A percentile compares a stretch with the other conserved stretches of the same genome.
These are phyloP conservation scores for Hydrotaea diabolus DNA, from an alignment of 2,888 invertebrate genomes.

Conservation along the genomic window DNA sequence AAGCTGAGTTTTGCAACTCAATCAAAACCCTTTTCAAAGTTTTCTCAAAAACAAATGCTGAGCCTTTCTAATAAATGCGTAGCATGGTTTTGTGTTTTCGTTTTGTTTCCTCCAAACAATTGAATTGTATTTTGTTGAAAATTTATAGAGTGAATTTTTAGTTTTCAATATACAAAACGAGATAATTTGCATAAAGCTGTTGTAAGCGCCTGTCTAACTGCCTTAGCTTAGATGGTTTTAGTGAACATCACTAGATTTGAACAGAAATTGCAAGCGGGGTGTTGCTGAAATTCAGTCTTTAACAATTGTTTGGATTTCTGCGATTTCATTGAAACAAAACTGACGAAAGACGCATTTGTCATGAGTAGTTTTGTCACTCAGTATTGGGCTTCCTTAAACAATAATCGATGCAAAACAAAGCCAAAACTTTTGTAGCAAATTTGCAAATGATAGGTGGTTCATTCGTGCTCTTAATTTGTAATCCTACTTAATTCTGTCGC, in stretches of 20 bases:
- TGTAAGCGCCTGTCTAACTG: not conserved
- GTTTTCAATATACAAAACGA: not conserved
- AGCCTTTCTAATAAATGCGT: conserved; percentile 60
- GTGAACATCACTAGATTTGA: not conserved
- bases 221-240: not conserved
- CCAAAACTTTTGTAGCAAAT: too few relatives aligned
- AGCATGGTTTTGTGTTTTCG: conserved; percentile 11
- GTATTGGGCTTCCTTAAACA: too few relatives aligned
- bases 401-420: too few relatives aligned
- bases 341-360: too few relatives aligned
- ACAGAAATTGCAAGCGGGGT: not conserved
- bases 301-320: too few relatives aligned
- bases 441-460: too few relatives aligned
- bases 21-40: conserved; percentile 5
- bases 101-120: conserved; percentile 22
- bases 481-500: too few relatives aligned
- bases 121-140: conserved; percentile 3
- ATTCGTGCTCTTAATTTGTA: too few relatives aligned
- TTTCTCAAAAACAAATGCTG: not conserved
- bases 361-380: too few relatives aligned
- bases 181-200: conserved; percentile 32
- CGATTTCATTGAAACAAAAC: too few relatives aligned
- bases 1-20: not conserved
- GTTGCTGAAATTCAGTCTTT: too few relatives aligned
- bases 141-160: not conserved